Evolutionary conservation across 2,888 invertebrate species (phyloP), one percentile per base, ranked within the genome.

Genomic region (Cephus runcator): DNA sequence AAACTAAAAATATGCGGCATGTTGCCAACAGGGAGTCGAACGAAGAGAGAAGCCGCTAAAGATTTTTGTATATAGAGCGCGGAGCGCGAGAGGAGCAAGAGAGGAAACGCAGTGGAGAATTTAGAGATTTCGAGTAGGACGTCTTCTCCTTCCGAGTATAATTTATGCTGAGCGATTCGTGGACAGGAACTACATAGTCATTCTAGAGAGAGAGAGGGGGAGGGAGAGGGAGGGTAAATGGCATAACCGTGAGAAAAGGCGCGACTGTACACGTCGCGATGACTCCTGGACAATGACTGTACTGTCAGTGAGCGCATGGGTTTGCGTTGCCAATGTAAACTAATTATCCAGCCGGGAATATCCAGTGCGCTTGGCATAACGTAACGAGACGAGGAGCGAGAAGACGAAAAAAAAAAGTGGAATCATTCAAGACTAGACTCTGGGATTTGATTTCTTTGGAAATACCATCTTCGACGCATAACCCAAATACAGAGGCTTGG

Each of bases 101-200:
- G 23, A 23, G 40, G 15, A 56, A 56, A 23, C 6, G 23, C 40
- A 9, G 40, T 56, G 15, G 40, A 9, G 40, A 56, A 56, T 56
- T 56, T 56, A 0, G 23, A 23, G 40, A 6, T 56, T 23, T 56
- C 23, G 40, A 56, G 23, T 23, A 9, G 23, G 40, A 23, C 69
- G 73, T 68, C 77, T 40, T 75, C 34, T n/a, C 69, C 69, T 76
- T 76, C 77, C 80, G 78, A 40, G 75, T 69, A 81, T 86, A 88
- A 88, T 87, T 87, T 86, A 86, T 86, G 87, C 84, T 85, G 86
- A 88, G 86, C 85, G 86, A 80, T 86, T 83, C 83, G 86, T 85
- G 83, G 71, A 71, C 31, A 15, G 31, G 71, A 31, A 33, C 33
- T 71, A 4, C 31, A 33, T 3, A 15, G 69, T 69, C 56, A 69